Evolutionary conservation across 2,888 invertebrate species (phyloP).

Genomic region (Drosophila monieri): DNA sequence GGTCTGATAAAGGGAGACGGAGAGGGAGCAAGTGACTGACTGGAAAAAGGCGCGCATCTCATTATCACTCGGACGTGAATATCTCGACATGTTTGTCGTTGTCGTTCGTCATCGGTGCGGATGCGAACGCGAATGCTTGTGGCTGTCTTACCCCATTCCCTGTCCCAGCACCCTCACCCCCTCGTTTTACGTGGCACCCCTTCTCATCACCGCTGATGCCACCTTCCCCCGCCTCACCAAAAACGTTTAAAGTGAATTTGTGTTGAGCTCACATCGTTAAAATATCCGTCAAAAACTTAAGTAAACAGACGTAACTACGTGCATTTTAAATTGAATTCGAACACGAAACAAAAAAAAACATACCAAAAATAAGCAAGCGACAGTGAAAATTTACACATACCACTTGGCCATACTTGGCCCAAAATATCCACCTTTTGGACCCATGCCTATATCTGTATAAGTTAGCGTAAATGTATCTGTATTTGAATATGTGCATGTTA

Average conservation of each 20-base stretch:
- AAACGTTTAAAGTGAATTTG: constrained; percentile 80
- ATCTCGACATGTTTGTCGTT: constrained; percentile 75
- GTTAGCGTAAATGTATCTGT: constrained; percentile 19
- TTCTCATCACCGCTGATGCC: constrained; percentile 1
- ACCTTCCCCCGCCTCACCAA: constrained; percentile 40
- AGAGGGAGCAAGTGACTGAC: constrained; percentile 28
- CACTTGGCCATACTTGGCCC: constrained; percentile 39
- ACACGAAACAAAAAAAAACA: constrained; percentile 57
- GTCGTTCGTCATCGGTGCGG: constrained; percentile 66
- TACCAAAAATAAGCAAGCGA: constrained; percentile 58
- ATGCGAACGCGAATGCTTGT: constrained; percentile 54
- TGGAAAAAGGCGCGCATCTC: constrained; percentile 80
- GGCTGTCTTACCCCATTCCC: constrained; percentile 29
- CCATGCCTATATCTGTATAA: constrained; percentile 22
- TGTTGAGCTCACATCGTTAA: constrained; percentile 81
- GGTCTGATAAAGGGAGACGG: constrained; percentile 21
- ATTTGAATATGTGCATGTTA: constrained; percentile 34
- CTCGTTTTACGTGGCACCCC: constrained; percentile 1
- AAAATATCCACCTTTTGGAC: constrained; percentile 29
- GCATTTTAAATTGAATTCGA: constrained; percentile 80
- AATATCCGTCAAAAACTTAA: constrained; percentile 81
- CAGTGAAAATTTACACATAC: constrained; percentile 74
- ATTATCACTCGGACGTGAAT: constrained; percentile 83
- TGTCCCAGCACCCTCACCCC: not conserved
- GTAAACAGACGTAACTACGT: constrained; percentile 80